Evolutionary conservation across 2,888 invertebrate species (phyloP).

Genomic region (Cenopis cana): DNA sequence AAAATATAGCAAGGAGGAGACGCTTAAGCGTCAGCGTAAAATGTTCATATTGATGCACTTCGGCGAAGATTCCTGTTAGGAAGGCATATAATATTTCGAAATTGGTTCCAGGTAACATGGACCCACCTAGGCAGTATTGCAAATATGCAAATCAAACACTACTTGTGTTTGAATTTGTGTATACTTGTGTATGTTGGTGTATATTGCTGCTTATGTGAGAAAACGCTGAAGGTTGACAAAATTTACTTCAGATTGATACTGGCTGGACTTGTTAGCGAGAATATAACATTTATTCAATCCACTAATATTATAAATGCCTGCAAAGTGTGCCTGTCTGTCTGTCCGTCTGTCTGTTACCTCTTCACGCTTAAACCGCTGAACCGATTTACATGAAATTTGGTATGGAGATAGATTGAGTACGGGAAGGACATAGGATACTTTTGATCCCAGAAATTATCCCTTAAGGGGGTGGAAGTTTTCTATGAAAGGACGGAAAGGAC

Average conservation of each 20-base stretch:
- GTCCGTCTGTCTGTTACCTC: no score
- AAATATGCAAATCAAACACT: not conserved
- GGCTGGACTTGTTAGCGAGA: no score
- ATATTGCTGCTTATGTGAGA: not conserved
- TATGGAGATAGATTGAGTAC: no score
- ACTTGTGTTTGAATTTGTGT: not conserved
- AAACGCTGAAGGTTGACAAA: not conserved
- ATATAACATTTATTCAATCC: no score
- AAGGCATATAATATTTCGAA: not conserved
- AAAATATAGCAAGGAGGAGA: conserved; percentile 5
- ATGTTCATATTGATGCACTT: not conserved
- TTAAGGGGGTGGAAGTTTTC: no score
- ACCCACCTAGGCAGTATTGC: not conserved
- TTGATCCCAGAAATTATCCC: no score
- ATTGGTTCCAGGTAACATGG: not conserved
- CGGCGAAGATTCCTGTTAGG: not conserved
- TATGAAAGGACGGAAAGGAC: no score
- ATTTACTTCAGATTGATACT: not conserved
- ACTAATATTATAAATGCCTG: no score
- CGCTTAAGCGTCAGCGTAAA: not conserved
- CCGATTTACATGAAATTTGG: no score
- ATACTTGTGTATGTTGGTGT: not conserved
- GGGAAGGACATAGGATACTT: no score
- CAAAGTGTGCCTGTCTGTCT: no score
- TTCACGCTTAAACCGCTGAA: no score